These are phyloP conservation scores for Diorhabda carinulata DNA, from an alignment of 1,140 invertebrate species.

Conservation along the genomic window DNA sequence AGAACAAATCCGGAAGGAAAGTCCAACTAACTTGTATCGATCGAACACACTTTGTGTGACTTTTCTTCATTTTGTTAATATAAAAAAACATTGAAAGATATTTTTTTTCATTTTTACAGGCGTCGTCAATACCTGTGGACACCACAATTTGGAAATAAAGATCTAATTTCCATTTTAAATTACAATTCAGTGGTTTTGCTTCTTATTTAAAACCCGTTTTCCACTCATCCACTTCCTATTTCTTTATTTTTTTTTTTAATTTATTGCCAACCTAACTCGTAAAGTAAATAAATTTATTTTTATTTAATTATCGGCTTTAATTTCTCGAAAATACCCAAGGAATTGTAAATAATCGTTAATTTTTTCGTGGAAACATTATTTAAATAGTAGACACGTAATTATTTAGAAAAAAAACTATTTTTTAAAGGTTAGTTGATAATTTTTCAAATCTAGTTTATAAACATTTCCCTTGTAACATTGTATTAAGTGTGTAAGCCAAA, in stretches of 20 bases:
- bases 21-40: too few relatives aligned
- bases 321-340: constrained; percentile 3
- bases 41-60: too few relatives aligned
- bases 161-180: constrained; percentile 52
- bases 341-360: background rate
- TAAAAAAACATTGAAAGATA: background rate
- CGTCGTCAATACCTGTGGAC: constrained; percentile 48
- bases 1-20: too few relatives aligned
- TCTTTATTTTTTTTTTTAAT: constrained; percentile 10
- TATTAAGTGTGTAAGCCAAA: too few relatives aligned
- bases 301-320: constrained; percentile 9
- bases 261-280: constrained; percentile 12
- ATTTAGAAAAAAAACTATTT: too few relatives aligned
- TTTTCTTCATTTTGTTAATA: constrained; percentile 26
- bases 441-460: too few relatives aligned
- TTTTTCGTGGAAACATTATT: too few relatives aligned
- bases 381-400: too few relatives aligned
- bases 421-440: too few relatives aligned
- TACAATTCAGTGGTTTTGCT: constrained; percentile 38
- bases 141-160: constrained; percentile 55
- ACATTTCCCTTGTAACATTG: too few relatives aligned
- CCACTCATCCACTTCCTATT: constrained; percentile 17
- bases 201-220: constrained; percentile 26
- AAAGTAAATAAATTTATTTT: constrained; percentile 20
- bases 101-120: constrained; percentile 53